A percentile compares a stretch with the other conserved stretches of the same genome.
These are phyloP conservation scores for Hirtodrosophila histrioides DNA, from an alignment of 2,888 invertebrate genomes.

Conservation along the genomic window DNA sequence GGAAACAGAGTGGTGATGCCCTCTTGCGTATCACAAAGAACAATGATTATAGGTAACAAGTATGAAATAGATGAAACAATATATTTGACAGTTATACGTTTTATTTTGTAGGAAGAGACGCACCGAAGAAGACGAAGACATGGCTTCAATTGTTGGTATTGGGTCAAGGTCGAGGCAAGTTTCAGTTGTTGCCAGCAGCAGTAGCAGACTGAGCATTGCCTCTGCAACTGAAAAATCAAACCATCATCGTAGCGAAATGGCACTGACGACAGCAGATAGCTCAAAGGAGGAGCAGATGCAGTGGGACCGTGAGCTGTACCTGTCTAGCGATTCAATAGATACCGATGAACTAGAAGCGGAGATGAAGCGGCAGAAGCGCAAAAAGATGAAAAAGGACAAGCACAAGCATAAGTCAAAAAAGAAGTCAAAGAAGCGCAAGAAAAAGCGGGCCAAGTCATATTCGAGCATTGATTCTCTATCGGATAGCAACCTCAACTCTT, in stretches of 20 bases:
- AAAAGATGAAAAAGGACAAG: constrained; percentile 85
- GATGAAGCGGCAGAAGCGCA: constrained; percentile 86
- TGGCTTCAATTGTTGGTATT: constrained; percentile 28
- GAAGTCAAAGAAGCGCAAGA: constrained; percentile 89
- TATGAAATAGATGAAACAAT: not conserved
- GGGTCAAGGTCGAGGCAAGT: constrained; percentile 51
- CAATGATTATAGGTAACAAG: constrained; percentile 73
- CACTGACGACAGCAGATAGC: constrained; percentile 32
- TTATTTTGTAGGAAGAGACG: constrained; percentile 63
- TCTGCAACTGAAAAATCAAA: constrained; percentile 45
- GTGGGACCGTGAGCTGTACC: constrained; percentile 74
- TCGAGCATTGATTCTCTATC: constrained; percentile 89
- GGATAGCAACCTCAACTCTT: constrained; percentile 85
- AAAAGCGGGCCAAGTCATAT: constrained; percentile 88
- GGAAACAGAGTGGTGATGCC: constrained; percentile 49
- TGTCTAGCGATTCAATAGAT: constrained; percentile 78
- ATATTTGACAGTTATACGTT: not conserved
- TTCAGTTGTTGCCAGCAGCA: constrained; percentile 48
- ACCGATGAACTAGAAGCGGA: constrained; percentile 86
- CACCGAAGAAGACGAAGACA: constrained; percentile 70
- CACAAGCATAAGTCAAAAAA: constrained; percentile 92
- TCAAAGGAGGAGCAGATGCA: constrained; percentile 77
- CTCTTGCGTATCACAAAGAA: constrained; percentile 48
- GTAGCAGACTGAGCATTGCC: constrained; percentile 45
- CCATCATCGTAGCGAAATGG: constrained; percentile 44